Evolutionary conservation across 2,797 vertebrate species (phyloP), one percentile per base, ranked within the genome.

Genomic region (Pseudochirops corinnae): DNA sequence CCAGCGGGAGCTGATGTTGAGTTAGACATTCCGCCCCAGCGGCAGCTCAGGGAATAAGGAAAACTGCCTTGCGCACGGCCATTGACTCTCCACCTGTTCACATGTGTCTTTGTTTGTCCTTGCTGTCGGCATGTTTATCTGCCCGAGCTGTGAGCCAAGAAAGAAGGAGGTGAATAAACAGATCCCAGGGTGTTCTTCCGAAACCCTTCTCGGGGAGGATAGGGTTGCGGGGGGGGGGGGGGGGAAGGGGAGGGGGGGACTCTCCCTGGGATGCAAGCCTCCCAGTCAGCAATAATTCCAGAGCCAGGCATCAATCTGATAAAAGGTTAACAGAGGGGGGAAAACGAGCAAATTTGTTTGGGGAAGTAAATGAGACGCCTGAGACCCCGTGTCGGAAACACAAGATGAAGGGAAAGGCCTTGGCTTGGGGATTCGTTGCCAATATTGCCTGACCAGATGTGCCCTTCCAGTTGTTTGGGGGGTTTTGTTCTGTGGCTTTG

Each of bases 241-340:
- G n/a, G n/a, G n/a, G n/a, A n/a, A n/a, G n/a, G n/a, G 56, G 21
- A 0, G 82, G 56, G 55, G 53, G 53, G 53, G 21, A 91, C 55
- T 56, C 46, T 13, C 28, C 91, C 91, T 67, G 10, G 0, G 0
- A 9, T 16, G 56, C 91, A 18, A 55, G 90, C 74, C 93, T 95
- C 93, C 67, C 55, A 90, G 93, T 92, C 92, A 92, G 74, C 96
- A 50, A 90, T 92, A 93, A 60, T 57, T 92, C 94, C 91, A n/a
- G 58, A 14, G 90, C n/a, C 29, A 98, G 97, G 97, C 98, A 97
- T 97, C 98, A 98, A 97, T 98, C 98, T 98, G 98, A 98, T 97
- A 96, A 98, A 98, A 98, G 98, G 98, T 98, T 97, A 98, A 95
- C 96, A 97, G 98, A 55, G 92, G 33, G 98, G 96, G 98, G 46